A percentile compares a stretch with the other conserved stretches of the same genome.
These are phyloP conservation scores for Chrysogorgia sp. DNA, from an alignment of 92 coral and sea anemone genomes.

Conservation along the genomic window DNA sequence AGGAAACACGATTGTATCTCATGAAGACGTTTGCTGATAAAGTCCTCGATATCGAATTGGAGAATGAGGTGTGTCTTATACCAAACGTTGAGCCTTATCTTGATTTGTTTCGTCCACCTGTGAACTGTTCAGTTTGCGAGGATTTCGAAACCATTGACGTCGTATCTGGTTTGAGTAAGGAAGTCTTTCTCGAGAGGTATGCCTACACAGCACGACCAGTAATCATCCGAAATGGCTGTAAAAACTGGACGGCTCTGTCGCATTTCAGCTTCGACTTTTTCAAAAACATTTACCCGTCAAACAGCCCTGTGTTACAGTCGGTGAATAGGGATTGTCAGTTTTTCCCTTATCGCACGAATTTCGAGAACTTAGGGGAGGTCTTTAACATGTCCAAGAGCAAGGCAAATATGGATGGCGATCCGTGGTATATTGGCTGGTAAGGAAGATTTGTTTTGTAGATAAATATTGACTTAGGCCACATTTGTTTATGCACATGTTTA, in stretches of 20 bases:
- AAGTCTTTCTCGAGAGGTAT: constrained; percentile 74
- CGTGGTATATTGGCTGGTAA: constrained; percentile 99
- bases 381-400: constrained; percentile 88
- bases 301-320: constrained; percentile 76
- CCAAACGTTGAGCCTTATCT: constrained; percentile 76
- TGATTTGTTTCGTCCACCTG: constrained; percentile 96
- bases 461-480: not conserved
- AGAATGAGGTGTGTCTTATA: constrained; percentile 74
- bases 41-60: constrained; percentile 71
- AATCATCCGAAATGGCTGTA: constrained; percentile 79
- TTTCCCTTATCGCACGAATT: constrained; percentile 84
- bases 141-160: constrained; percentile 72
- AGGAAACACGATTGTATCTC: constrained; percentile 44
- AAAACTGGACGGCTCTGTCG: constrained; percentile 79
- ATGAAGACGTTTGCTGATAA: constrained; percentile 60
- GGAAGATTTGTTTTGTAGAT: not conserved
- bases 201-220: constrained; percentile 90
- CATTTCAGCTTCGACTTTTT: constrained; percentile 87
- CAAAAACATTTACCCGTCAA: constrained; percentile 73
- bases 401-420: constrained; percentile 87
- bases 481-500: too few species aligned
- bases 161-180: constrained; percentile 62
- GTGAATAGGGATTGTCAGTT: constrained; percentile 83
- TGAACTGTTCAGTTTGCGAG: constrained; percentile 77
- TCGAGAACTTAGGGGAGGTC: constrained; percentile 74